Evolutionary conservation across 2,113 vertebrate genomes (phyloP).

Genomic region (Hepsetus odoe): DNA sequence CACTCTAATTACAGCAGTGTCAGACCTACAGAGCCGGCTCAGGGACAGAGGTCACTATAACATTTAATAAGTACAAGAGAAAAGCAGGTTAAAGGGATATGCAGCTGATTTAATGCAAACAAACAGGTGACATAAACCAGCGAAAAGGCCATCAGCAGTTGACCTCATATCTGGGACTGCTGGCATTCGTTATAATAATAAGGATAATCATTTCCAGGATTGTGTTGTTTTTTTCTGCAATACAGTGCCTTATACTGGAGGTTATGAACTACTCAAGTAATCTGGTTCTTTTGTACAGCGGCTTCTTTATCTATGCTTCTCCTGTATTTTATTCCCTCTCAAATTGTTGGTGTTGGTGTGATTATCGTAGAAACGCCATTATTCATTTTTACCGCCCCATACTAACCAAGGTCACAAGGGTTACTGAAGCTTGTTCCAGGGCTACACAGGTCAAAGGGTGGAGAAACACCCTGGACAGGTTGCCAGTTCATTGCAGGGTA

Average conservation of each 20-base stretch:
- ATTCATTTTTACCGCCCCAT: too few relatives aligned
- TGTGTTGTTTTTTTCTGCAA: neutral
- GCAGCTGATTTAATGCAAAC: neutral
- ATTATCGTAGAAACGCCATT: too few relatives aligned
- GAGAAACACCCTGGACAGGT: too few relatives aligned
- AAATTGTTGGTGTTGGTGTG: too few relatives aligned
- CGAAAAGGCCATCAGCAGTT: neutral
- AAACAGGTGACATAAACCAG: neutral
- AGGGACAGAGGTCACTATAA: constrained; percentile 23
- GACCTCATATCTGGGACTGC: neutral
- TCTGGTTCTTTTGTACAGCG: neutral
- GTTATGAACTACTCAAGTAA: neutral
- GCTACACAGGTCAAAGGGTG: too few relatives aligned
- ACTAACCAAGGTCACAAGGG: too few relatives aligned
- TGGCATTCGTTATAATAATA: neutral
- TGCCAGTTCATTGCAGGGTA: too few relatives aligned
- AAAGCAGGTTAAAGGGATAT: neutral
- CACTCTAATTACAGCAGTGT: neutral
- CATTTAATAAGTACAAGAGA: constrained; percentile 5
- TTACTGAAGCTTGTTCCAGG: too few relatives aligned
- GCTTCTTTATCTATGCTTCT: too few relatives aligned
- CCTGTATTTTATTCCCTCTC: too few relatives aligned
- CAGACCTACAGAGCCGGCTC: constrained; percentile 18
- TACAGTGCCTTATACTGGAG: neutral
- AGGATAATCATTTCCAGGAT: neutral